Percentiles rank a stretch among this genome's conserved stretches.
phyloP scores from a whole-genome alignment of 2,888 invertebrate genomes.

The Hololepta plana region DNA sequence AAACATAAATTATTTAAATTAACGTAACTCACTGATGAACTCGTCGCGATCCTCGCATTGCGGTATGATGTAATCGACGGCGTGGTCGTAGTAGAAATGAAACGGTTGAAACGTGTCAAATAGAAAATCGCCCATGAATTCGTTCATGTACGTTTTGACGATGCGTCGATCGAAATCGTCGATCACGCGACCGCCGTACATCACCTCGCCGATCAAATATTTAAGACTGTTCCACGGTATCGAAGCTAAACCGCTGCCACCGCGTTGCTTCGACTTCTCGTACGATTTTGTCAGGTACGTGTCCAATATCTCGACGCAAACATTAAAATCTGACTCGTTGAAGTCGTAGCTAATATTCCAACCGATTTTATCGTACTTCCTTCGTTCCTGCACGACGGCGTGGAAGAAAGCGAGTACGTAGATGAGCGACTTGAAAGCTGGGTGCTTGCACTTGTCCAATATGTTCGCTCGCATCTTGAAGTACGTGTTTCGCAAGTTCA shows the following conservation, averaged over 20 bases:
- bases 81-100: constrained; percentile 63
- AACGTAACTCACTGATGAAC: constrained; percentile 4
- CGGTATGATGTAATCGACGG: constrained; percentile 66
- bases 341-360: constrained; percentile 93
- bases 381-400: constrained; percentile 79
- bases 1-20: no score
- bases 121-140: constrained; percentile 87
- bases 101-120: constrained; percentile 85
- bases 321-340: constrained; percentile 81
- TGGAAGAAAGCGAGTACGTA: constrained; percentile 88
- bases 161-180: constrained; percentile 82
- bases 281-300: constrained; percentile 63
- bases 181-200: constrained; percentile 89
- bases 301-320: constrained; percentile 69
- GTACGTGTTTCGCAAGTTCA: constrained; percentile 77
- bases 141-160: constrained; percentile 76
- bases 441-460: constrained; percentile 55
- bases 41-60: constrained; percentile 37
- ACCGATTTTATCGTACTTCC: constrained; percentile 86
- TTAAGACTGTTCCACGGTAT: constrained; percentile 85
- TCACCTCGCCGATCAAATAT: constrained; percentile 86
- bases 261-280: no score
- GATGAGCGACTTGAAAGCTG: constrained; percentile 60
- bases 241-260: constrained; percentile 31
- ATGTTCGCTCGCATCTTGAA: constrained; percentile 64